phyloP scores from a whole-genome alignment of 1,140 invertebrate genomes.

The Drosophila nikananu region DNA sequence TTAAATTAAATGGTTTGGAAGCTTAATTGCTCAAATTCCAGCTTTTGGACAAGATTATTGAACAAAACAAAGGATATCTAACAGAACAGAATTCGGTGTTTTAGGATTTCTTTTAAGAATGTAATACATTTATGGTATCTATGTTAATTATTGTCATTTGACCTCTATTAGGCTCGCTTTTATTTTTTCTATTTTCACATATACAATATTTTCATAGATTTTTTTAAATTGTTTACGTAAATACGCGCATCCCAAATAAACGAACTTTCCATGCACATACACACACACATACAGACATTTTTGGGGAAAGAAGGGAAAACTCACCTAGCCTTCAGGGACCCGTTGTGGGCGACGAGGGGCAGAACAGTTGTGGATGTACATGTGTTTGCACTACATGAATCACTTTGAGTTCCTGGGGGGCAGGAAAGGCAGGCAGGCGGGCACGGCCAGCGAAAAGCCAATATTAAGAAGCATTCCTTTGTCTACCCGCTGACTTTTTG shows the following conservation, averaged over 20 bases:
- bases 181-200: constrained; percentile 13
- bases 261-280: constrained; percentile 28
- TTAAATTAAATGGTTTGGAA: neutral
- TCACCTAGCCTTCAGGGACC: constrained; percentile 17
- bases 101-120: neutral
- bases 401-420: constrained; percentile 37
- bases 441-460: constrained; percentile 20
- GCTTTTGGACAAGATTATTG: neutral
- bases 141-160: neutral
- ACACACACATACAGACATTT: constrained; percentile 17
- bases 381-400: constrained; percentile 56
- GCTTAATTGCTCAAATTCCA: neutral
- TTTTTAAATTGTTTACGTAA: constrained; percentile 71
- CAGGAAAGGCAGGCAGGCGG: neutral
- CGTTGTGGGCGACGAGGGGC: constrained; percentile 4
- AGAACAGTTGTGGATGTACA: constrained; percentile 29
- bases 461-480: constrained; percentile 43
- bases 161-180: constrained; percentile 1
- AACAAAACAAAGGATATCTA: neutral
- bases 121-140: neutral
- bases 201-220: constrained; percentile 63
- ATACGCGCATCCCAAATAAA: constrained; percentile 63
- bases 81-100: neutral
- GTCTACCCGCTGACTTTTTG: constrained; percentile 9
- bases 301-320: constrained; percentile 17